These are phyloP conservation scores for Siderastrea siderea DNA, from an alignment of 92 coral and sea anemone genomes.

Conservation along the genomic window DNA sequence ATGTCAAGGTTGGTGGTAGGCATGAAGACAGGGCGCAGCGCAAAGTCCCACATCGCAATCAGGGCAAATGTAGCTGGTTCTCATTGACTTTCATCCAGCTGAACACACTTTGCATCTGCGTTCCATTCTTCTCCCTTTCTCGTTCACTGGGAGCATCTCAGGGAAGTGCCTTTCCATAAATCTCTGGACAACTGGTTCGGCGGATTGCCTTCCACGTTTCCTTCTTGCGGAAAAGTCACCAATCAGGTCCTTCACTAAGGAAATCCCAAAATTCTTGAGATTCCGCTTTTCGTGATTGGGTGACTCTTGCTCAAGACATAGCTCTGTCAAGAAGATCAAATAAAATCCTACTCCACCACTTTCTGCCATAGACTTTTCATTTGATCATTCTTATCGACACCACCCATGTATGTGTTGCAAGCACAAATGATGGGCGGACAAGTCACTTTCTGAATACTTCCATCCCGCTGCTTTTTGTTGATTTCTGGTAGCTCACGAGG, in stretches of 20 bases:
- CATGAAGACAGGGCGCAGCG: neutral
- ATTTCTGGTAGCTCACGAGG: constrained; percentile 4
- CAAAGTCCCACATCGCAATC: neutral
- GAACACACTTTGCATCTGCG: neutral
- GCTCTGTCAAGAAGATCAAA: constrained; percentile 42
- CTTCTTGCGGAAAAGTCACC: neutral
- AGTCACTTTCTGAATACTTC: constrained; percentile 10
- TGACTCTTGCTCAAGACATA: constrained; percentile 29
- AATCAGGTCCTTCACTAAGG: constrained; percentile 26
- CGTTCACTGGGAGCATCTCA: neutral
- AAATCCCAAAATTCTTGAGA: constrained; percentile 7
- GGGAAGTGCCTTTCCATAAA: neutral
- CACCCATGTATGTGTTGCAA: constrained; percentile 45
- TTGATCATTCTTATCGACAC: no score
- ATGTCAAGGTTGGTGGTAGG: neutral
- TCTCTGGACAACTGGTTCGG: neutral
- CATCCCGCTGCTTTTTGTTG: constrained; percentile 38
- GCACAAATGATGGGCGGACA: constrained; percentile 2
- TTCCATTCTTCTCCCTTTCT: neutral
- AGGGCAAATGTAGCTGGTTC: constrained; percentile 2
- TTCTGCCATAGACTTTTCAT: constrained; percentile 30
- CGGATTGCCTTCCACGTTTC: neutral
- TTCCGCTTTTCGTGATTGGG: constrained; percentile 24
- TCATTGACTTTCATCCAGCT: no score
- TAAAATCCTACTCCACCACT: constrained; percentile 54